Conservation (phyloP, 2,797 vertebrate genomes). For the Lophius americanus region DNA sequence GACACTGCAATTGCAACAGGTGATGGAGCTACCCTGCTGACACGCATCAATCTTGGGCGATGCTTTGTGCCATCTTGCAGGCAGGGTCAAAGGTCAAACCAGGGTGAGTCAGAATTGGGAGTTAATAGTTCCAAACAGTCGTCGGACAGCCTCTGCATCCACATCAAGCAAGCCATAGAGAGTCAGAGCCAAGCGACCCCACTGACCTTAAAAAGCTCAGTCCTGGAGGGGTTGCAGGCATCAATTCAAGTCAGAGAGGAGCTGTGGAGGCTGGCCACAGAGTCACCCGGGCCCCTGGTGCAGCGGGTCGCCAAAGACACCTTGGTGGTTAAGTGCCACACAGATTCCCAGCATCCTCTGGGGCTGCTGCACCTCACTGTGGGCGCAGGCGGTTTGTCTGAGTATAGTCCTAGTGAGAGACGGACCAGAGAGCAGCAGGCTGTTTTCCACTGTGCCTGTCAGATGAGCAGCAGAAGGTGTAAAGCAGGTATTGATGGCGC, state of each 20-base stretch:
- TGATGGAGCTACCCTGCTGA: constrained; percentile 85
- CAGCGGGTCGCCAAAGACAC: constrained; percentile 87
- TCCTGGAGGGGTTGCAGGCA: constrained; percentile 85
- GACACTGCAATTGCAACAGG: constrained; percentile 87
- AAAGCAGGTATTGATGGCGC: constrained; percentile 28
- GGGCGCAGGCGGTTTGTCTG: constrained; percentile 52
- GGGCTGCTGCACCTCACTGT: constrained; percentile 90
- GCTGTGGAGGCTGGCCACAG: constrained; percentile 89
- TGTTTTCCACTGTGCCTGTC: constrained; percentile 73
- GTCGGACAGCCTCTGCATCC: constrained; percentile 86
- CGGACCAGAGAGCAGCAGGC: constrained; percentile 29
- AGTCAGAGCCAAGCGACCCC: constrained; percentile 85
- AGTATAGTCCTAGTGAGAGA: constrained; percentile 54
- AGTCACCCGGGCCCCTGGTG: constrained; percentile 89
- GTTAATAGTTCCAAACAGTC: constrained; percentile 47
- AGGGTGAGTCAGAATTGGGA: constrained; percentile 24
- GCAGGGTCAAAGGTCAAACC: constrained; percentile 75
- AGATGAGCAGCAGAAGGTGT: constrained; percentile 31
- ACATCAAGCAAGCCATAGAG: constrained; percentile 89
- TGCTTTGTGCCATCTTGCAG: constrained; percentile 87
- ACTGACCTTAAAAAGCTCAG: constrained; percentile 88
- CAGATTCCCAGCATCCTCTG: constrained; percentile 83
- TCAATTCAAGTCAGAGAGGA: constrained; percentile 84
- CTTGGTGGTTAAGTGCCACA: constrained; percentile 91
- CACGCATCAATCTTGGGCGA: constrained; percentile 88